phyloP scores from a whole-genome alignment of 2,113 vertebrate genomes.

The Chascanopsetta lugubris region DNA sequence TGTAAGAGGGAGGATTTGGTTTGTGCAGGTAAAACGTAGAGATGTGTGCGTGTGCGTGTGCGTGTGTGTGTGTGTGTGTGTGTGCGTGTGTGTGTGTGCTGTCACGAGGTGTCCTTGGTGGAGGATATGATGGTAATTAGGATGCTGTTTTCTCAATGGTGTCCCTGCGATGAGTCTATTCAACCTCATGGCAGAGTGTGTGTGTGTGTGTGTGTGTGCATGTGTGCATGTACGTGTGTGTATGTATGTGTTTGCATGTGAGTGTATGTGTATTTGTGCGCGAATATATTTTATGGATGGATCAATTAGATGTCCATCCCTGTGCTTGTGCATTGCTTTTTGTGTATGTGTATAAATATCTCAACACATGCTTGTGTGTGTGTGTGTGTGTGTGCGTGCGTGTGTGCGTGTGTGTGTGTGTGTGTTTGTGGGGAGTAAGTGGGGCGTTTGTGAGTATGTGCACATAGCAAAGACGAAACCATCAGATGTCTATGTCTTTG shows the following conservation, averaged over 20 bases:
- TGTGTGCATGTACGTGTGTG: conserved; percentile 16
- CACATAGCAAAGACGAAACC: no score
- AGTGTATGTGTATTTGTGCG: not conserved
- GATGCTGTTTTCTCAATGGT: conserved; percentile 57
- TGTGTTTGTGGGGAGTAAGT: not conserved
- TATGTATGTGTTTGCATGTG: conserved; percentile 5
- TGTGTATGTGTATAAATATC: no score
- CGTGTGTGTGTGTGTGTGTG: conserved; percentile 38
- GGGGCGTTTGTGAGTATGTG: conserved; percentile 8
- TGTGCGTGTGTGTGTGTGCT: conserved; percentile 37
- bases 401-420: not conserved
- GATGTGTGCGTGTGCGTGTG: conserved; percentile 48
- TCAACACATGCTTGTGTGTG: no score
- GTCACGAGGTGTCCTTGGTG: conserved; percentile 57
- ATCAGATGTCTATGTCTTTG: conserved; percentile 9
- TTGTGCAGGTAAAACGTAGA: conserved; percentile 54
- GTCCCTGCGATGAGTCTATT: conserved; percentile 40
- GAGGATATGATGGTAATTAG: conserved; percentile 66
- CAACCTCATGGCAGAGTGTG: conserved; percentile 43
- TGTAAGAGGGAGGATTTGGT: conserved; percentile 46
- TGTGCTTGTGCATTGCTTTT: no score
- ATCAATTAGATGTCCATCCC: no score
- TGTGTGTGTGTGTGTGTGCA: conserved; percentile 15
- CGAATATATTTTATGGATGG: no score
- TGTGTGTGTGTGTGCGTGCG: not conserved